Conservation (phyloP, 2,888 invertebrate species). For the Paralinhomoeus sp. region DNA sequence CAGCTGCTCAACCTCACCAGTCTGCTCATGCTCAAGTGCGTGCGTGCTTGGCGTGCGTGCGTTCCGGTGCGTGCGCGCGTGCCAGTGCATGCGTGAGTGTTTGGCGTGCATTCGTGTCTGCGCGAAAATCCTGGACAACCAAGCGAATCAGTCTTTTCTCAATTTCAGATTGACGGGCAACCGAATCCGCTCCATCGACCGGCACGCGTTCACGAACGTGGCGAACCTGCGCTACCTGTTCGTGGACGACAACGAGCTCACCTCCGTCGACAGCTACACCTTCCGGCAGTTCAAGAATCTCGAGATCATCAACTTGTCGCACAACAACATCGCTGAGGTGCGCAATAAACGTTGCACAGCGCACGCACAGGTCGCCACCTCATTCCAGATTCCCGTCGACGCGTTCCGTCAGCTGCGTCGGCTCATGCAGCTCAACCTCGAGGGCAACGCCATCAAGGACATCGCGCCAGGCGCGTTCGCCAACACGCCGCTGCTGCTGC, state of each 20-base stretch:
- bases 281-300: conserved; percentile 35
- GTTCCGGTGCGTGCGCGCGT: too few species aligned
- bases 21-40: conserved; percentile 16
- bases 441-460: conserved; percentile 17
- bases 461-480: conserved; percentile 22
- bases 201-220: conserved; percentile 11
- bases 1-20: conserved; percentile 15
- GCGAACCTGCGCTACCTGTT: conserved; percentile 15
- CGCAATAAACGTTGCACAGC: too few species aligned
- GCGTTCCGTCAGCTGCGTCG: conserved; percentile 20
- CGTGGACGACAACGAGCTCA: conserved; percentile 21
- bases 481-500: conserved; percentile 22
- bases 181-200: conserved; percentile 18
- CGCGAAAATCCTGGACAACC: background rate
- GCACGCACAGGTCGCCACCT: too few species aligned
- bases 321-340: too few species aligned
- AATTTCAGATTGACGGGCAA: conserved; percentile 14
- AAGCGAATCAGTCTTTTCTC: background rate
- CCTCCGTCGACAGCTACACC: conserved; percentile 41
- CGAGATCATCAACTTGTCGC: conserved; percentile 18
- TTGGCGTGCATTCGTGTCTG: background rate
- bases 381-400: conserved; percentile 12
- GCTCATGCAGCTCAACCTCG: conserved; percentile 23
- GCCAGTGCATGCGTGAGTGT: too few species aligned
- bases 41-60: background rate